Evolutionary conservation across 2,113 vertebrate genomes (phyloP).

Genomic region (Ancistrus triradiatus): DNA sequence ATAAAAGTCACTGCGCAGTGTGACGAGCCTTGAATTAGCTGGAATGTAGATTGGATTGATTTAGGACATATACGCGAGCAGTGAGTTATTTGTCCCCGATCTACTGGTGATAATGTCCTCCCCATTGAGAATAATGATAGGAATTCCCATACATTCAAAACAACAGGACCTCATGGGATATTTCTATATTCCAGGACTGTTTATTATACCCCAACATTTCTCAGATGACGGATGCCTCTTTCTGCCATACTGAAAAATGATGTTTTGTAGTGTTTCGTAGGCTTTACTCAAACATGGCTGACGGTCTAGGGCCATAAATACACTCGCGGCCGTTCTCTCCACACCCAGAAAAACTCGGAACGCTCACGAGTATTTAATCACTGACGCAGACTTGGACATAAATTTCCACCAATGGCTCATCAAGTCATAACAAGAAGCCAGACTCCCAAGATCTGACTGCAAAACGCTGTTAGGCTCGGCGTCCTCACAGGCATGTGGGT

Average conservation of each 20-base stretch:
- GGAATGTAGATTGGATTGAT: conserved; percentile 41
- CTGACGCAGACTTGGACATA: conserved; percentile 20
- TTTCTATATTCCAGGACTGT: conserved; percentile 5
- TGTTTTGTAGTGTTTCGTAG: conserved; percentile 5
- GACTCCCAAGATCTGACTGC: conserved; percentile 34
- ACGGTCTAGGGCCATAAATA: conserved; percentile 14
- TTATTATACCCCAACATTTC: not conserved
- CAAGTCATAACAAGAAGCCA: conserved; percentile 34
- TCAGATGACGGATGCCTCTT: not conserved
- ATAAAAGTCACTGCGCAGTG: conserved; percentile 50
- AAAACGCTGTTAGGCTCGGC: not conserved
- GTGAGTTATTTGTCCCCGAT: conserved; percentile 58
- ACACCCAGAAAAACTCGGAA: conserved; percentile 21
- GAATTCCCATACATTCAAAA: conserved; percentile 56
- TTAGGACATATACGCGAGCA: conserved; percentile 36
- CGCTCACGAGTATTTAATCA: conserved; percentile 16
- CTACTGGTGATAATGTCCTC: conserved; percentile 38
- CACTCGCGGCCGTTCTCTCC: conserved; percentile 1
- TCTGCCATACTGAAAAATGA: not conserved
- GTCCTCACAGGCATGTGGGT: conserved; percentile 52
- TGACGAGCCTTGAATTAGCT: conserved; percentile 51
- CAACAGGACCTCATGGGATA: conserved; percentile 15
- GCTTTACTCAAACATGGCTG: conserved; percentile 9
- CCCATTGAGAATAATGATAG: conserved; percentile 46
- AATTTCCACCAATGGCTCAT: conserved; percentile 38